phyloP scores from a whole-genome alignment of 2,888 invertebrate genomes.

The Adela reaumurella region DNA sequence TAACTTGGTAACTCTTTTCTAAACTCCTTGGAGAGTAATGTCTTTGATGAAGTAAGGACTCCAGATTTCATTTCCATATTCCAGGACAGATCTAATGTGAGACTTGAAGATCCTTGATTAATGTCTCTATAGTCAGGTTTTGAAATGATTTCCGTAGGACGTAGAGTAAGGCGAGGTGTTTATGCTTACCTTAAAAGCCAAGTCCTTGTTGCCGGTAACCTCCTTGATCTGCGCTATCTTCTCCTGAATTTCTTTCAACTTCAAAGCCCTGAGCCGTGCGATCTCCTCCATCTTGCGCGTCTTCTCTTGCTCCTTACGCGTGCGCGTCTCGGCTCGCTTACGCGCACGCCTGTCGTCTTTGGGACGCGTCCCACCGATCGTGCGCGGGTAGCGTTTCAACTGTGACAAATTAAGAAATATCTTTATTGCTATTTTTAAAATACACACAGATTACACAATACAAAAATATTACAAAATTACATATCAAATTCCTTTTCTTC shows the following conservation, averaged over 20 bases:
- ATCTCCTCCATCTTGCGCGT: slow-evolving; percentile 80
- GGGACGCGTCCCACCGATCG: slow-evolving; percentile 77
- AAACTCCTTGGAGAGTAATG: slow-evolving; percentile 1
- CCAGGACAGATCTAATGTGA: too few species aligned
- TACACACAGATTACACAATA: neutral
- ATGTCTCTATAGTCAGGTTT: too few species aligned
- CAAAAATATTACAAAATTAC: neutral
- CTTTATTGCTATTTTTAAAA: too few species aligned
- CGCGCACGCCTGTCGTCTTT: slow-evolving; percentile 75
- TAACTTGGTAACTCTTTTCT: too few species aligned
- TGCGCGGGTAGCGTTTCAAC: slow-evolving; percentile 90
- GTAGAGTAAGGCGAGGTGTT: too few species aligned
- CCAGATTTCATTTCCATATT: too few species aligned
- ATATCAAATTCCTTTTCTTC: neutral
- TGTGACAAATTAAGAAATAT: slow-evolving; percentile 20
- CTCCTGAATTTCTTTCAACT: slow-evolving; percentile 84
- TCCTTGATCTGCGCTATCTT: slow-evolving; percentile 83
- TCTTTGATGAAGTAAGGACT: too few species aligned
- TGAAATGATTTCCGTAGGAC: too few species aligned
- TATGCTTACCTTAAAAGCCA: slow-evolving; percentile 53
- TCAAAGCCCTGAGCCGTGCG: slow-evolving; percentile 80
- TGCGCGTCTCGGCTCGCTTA: slow-evolving; percentile 71
- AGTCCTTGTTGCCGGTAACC: slow-evolving; percentile 77
- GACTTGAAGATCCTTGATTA: neutral
- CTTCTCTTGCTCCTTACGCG: slow-evolving; percentile 76